Conservation (phyloP, 2,113 vertebrate species). For the Nanger granti region DNA sequence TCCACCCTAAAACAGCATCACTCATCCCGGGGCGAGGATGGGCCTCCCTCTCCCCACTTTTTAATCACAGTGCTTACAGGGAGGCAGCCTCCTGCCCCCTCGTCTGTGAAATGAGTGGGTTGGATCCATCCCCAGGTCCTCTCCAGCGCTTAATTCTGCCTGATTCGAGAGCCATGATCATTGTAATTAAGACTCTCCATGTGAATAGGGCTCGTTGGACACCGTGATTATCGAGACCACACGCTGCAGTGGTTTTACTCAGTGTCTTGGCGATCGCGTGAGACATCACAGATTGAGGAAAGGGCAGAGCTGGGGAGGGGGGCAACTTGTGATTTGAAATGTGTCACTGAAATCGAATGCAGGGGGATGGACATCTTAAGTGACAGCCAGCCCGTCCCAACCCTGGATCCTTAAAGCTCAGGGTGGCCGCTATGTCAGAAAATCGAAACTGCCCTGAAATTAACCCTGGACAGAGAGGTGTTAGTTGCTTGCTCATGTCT, state of each 20-base stretch:
- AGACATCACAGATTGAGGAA: fast-evolving
- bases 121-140: not conserved
- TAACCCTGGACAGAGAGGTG: not conserved
- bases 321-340: fast-evolving
- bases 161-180: not conserved
- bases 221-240: not conserved
- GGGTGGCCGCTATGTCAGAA: fast-evolving
- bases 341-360: not conserved
- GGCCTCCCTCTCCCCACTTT: fast-evolving
- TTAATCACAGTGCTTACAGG: not conserved
- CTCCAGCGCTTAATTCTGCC: not conserved
- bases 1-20: fast-evolving
- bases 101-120: not conserved
- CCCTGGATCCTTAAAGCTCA: not conserved
- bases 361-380: fast-evolving
- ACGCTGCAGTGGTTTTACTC: not conserved
- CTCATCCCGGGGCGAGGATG: fast-evolving
- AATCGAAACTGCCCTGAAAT: not conserved
- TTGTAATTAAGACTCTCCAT: not conserved
- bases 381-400: fast-evolving
- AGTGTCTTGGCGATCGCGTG: fast-evolving
- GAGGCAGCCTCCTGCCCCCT: fast-evolving
- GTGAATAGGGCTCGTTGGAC: not conserved
- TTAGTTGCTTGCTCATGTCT: not conserved
- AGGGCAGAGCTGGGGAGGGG: not conserved